Evolutionary conservation across 2,888 invertebrate genomes (phyloP).

Genomic region (Euclidia mi): DNA sequence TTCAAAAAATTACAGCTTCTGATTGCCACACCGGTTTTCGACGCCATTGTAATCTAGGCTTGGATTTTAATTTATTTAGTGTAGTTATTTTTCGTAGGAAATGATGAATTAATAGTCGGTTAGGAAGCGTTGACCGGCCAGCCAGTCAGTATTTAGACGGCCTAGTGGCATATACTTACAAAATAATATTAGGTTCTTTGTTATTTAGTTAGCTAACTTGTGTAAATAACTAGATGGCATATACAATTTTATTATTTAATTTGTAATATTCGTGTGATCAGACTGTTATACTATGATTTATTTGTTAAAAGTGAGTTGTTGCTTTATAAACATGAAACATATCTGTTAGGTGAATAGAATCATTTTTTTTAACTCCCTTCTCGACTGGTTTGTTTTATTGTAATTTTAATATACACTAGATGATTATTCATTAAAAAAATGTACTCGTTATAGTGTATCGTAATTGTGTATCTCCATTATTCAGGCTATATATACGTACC

Average conservation of each 20-base stretch:
- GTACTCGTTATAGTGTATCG: conserved; percentile 71
- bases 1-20: conserved; percentile 55
- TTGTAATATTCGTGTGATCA: conserved; percentile 89
- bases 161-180: conserved; percentile 78
- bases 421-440: conserved; percentile 67
- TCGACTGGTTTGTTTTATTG: conserved; percentile 71
- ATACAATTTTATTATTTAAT: conserved; percentile 88
- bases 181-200: conserved; percentile 86
- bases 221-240: conserved; percentile 89
- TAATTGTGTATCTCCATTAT: conserved; percentile 74
- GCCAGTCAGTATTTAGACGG: conserved; percentile 87
- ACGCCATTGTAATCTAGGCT: conserved; percentile 49
- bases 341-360: conserved; percentile 78
- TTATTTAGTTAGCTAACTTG: conserved; percentile 90
- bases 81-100: conserved; percentile 69
- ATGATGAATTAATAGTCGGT: conserved; percentile 50
- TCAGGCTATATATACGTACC: conserved; percentile 69
- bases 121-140: conserved; percentile 65
- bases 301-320: conserved; percentile 88
- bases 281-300: conserved; percentile 89
- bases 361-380: conserved; percentile 67
- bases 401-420: conserved; percentile 63
- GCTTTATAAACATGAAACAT: conserved; percentile 86
- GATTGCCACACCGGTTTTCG: conserved; percentile 48
- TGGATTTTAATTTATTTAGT: conserved; percentile 74